Evolutionary conservation across 2,113 vertebrate species (phyloP), one percentile per base, ranked within the genome.

Genomic region (Myotis brandtii): DNA sequence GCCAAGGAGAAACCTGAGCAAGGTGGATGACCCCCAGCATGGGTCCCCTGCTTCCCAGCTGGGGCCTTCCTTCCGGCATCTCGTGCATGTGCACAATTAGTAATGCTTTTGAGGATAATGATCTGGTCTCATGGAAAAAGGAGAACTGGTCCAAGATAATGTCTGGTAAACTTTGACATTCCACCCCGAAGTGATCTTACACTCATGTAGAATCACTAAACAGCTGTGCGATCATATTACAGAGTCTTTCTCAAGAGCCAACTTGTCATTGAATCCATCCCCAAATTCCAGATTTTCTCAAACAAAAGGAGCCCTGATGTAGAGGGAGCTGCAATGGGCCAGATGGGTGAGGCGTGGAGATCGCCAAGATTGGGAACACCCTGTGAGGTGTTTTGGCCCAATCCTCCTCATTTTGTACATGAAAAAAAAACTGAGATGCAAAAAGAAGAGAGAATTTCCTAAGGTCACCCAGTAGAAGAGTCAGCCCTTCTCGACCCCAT

Each of bases 101-200:
- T 93, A 90, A 92, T 95, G 94, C 95, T 98, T 98, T 95, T 96
- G 82, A 91, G 97, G 86, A 89, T 80, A 96, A 97, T 97, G 97
- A 97, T 96, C 97, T 96, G 89, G 69, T 83, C 91, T 93, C 86
- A 97, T 98, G 97, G 98, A 98, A 98, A 98, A 98, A 95, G 37
- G 84, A 94, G 40, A 73, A 40, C 64, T 94, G 69, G 96, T 98
- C 98, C 98, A 97, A 98, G 97, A 97, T 96, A 97, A 95, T 76
- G 95, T 97, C 96, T 98, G 98, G 96, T 97, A 96, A 98, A 97
- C 97, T 95, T 70, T 94, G 97, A 97, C 97, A 97, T 96, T 85
- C 84, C 95, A 95, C 81, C 90, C 89, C 75, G 91, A 97, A 98
- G 59, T 20, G 8, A 96, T 95, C 93, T 93, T 96, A 72, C 23